A percentile compares a stretch with the other conserved stretches of the same genome.
phyloP scores from a whole-genome alignment of 2,113 vertebrate species.

The Danio rerio region GRCz12tu NC_133188.1:18158501-18159000 shows the following conservation, averaged over 20 bases:
- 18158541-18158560: constrained; percentile 27
- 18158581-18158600: constrained; percentile 63
- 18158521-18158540: neutral
- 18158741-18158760: constrained; percentile 34
- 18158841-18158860: constrained; percentile 59
- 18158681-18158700: constrained; percentile 34
- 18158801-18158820: constrained; percentile 39
- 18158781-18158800: constrained; percentile 39
- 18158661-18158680: constrained; percentile 56
- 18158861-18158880: constrained; percentile 62
- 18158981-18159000: constrained; percentile 71
- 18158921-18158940: constrained; percentile 76
- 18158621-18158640: constrained; percentile 65
- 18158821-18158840: constrained; percentile 59
- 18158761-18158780: constrained; percentile 15
- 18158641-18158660: constrained; percentile 67
- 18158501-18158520: constrained; percentile 43
- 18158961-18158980: constrained; percentile 73
- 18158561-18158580: constrained; percentile 53
- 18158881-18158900: constrained; percentile 66
- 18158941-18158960: constrained; percentile 72
- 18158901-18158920: constrained; percentile 71
- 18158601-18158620: constrained; percentile 56
- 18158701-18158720: constrained; percentile 43
- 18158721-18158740: constrained; percentile 29